phyloP scores from a whole-genome alignment of 2,888 invertebrate species.

The Sphinx pinastri region DNA sequence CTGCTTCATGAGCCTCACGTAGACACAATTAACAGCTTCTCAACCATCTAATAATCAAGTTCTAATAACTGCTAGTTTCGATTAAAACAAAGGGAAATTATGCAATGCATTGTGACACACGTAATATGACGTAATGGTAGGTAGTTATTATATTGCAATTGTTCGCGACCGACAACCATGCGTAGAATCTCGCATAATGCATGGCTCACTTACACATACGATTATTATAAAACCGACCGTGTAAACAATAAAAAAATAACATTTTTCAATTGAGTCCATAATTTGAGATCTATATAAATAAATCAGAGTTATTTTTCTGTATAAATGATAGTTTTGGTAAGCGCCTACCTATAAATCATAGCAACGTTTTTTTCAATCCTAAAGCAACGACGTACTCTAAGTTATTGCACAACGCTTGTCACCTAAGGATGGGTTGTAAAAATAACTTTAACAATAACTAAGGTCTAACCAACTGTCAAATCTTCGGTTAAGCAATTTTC shows the following conservation, averaged over 20 bases:
- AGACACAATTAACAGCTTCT: background rate
- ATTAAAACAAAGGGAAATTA: slow-evolving; percentile 12
- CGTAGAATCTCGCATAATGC: background rate
- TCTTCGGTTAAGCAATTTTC: too few species aligned
- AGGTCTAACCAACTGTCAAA: too few species aligned
- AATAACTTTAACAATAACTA: too few species aligned
- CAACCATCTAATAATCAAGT: background rate
- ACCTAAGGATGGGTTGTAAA: too few species aligned
- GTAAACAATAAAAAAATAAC: background rate
- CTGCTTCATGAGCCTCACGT: too few species aligned
- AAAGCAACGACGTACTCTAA: too few species aligned
- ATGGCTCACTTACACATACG: background rate
- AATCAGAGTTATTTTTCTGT: too few species aligned
- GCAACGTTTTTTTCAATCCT: too few species aligned
- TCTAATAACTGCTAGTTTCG: background rate
- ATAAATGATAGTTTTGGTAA: too few species aligned
- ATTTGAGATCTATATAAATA: too few species aligned
- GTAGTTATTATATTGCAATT: slow-evolving; percentile 14
- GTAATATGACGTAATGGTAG: background rate
- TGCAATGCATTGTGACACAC: background rate
- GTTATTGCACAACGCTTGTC: too few species aligned
- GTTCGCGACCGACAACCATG: background rate
- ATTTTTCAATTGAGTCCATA: background rate
- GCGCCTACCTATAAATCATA: too few species aligned
- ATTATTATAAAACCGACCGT: background rate